Conservation (phyloP, 2,888 invertebrate species). For the Noctua janthina region DNA sequence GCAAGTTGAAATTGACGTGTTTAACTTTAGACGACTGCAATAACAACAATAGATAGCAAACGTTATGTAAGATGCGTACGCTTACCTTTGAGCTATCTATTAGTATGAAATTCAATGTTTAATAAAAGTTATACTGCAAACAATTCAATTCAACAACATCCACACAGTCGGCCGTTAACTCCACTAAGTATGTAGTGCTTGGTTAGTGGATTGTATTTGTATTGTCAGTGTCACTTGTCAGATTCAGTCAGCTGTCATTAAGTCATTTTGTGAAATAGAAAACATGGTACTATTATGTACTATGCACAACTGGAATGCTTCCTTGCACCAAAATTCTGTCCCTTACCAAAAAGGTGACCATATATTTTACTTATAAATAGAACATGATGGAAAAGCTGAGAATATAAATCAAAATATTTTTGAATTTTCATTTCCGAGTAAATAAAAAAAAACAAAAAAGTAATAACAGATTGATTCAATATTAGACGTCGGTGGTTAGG, state of each 20-base stretch:
- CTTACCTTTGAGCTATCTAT: conserved; percentile 19
- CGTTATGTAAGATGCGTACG: background rate
- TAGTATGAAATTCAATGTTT: background rate
- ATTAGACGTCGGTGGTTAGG: no score
- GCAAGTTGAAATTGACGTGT: conserved; percentile 16
- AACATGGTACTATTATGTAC: background rate
- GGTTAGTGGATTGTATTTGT: background rate
- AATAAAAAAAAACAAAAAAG: no score
- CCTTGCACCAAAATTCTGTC: no score
- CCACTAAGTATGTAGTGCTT: background rate
- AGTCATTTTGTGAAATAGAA: background rate
- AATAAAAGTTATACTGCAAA: background rate
- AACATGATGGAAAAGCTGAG: no score
- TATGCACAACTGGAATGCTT: background rate
- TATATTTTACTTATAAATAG: no score
- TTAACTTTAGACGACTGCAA: background rate
- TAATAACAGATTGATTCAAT: no score
- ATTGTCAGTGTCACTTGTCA: background rate
- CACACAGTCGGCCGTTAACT: background rate
- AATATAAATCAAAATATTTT: no score
- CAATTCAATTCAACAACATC: background rate
- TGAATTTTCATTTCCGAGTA: no score
- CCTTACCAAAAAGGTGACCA: no score
- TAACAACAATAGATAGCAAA: background rate
- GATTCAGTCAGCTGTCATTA: background rate